A percentile compares a stretch with the other conserved stretches of the same genome.
phyloP scores from a whole-genome alignment of 2,888 invertebrate species.

The Ophion costatus region DNA sequence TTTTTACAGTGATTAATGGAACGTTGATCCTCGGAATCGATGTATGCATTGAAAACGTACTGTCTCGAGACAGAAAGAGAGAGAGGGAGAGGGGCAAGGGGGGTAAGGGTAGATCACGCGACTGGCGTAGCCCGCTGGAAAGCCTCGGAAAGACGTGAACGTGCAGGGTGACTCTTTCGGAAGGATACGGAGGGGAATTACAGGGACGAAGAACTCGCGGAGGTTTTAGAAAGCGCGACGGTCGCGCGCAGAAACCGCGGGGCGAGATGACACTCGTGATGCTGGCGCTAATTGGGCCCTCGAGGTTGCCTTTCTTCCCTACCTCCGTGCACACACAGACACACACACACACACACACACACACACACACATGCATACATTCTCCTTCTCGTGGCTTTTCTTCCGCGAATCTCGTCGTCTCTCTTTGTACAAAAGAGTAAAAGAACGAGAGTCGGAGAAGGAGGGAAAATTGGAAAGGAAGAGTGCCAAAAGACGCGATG shows the following conservation, averaged over 20 bases:
- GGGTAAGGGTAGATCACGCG: not conserved
- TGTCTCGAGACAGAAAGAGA: no score
- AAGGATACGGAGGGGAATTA: conserved; percentile 19
- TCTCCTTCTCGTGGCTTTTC: conserved; percentile 6
- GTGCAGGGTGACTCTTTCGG: not conserved
- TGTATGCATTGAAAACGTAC: not conserved
- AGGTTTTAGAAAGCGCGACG: conserved; percentile 74
- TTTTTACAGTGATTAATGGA: not conserved
- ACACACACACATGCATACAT: conserved; percentile 27
- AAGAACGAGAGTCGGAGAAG: conserved; percentile 54
- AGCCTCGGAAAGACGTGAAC: no score
- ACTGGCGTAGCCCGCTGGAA: no score
- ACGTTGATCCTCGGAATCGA: not conserved
- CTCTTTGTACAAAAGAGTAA: conserved; percentile 33
- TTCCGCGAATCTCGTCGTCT: conserved; percentile 31
- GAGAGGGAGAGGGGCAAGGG: no score
- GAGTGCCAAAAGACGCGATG: conserved; percentile 3
- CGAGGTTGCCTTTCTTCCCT: conserved; percentile 79
- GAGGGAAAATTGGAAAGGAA: conserved; percentile 11
- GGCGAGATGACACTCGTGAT: conserved; percentile 81
- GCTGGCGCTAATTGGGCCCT: conserved; percentile 83
- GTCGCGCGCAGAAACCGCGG: conserved; percentile 79
- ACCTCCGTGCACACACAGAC: not conserved
- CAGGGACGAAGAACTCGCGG: not conserved
- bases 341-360: not conserved